Percentiles rank a stretch among this genome's conserved stretches.
Evolutionary conservation across 2,888 invertebrate genomes (phyloP).

Genomic region (Orchesella flavescens): DNA sequence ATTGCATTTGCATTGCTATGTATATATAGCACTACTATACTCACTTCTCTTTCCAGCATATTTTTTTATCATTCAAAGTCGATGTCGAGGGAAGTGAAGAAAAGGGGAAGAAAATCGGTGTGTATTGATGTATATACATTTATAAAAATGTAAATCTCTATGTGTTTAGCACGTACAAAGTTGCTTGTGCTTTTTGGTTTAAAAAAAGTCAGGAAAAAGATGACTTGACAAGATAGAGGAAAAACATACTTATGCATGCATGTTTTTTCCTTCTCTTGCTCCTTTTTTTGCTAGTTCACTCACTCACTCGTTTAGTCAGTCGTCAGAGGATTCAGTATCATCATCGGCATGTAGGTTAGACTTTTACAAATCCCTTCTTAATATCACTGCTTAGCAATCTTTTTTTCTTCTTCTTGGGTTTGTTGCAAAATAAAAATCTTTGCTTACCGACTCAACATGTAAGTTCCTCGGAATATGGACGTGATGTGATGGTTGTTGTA

Average conservation of each 20-base stretch:
- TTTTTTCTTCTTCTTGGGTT: not conserved
- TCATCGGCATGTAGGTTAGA: constrained; percentile 16
- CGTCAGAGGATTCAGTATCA: not conserved
- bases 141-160: constrained; percentile 18
- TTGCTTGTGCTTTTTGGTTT: constrained; percentile 28
- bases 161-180: constrained; percentile 35
- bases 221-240: constrained; percentile 56
- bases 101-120: constrained; percentile 30
- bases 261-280: constrained; percentile 21
- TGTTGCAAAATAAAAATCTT: constrained; percentile 26
- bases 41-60: constrained; percentile 23
- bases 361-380: constrained; percentile 24
- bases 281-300: constrained; percentile 15
- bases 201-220: constrained; percentile 47
- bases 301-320: constrained; percentile 14
- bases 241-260: constrained; percentile 54
- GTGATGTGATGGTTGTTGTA: not conserved
- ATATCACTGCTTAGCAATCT: constrained; percentile 16
- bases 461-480: not conserved
- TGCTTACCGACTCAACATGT: not conserved
- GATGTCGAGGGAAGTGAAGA: not conserved
- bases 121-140: constrained; percentile 40
- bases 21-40: no score
- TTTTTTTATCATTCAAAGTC: constrained; percentile 47
- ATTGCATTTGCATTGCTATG: not conserved